phyloP scores from a whole-genome alignment of 2,888 invertebrate species.

The Amiota mariae region DNA sequence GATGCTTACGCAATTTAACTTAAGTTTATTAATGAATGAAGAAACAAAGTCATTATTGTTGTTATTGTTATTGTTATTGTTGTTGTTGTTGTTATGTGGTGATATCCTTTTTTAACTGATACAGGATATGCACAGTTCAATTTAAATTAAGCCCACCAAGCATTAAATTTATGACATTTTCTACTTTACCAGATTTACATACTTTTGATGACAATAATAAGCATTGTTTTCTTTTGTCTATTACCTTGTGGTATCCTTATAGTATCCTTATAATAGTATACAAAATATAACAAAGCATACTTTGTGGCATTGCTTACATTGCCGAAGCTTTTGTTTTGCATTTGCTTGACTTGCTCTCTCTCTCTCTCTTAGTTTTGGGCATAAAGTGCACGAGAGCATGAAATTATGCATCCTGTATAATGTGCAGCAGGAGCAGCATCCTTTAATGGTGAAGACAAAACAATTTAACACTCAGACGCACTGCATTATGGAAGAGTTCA shows the following conservation, averaged over 20 bases:
- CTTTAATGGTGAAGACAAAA: slow-evolving; percentile 53
- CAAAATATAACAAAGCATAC: slow-evolving; percentile 45
- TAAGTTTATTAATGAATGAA: slow-evolving; percentile 3
- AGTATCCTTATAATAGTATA: no score
- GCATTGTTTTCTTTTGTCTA: not conserved
- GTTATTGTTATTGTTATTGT: no score
- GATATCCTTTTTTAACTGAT: no score
- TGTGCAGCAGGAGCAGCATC: slow-evolving; percentile 56
- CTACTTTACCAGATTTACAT: not conserved
- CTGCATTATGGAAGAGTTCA: not conserved
- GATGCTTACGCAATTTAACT: slow-evolving; percentile 9
- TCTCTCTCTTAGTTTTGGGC: not conserved
- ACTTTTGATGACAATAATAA: not conserved
- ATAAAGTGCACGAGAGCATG: slow-evolving; percentile 56
- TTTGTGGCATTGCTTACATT: slow-evolving; percentile 33
- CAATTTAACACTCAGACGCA: slow-evolving; percentile 58
- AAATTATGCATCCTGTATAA: slow-evolving; percentile 59
- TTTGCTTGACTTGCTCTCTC: not conserved
- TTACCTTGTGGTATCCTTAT: not conserved
- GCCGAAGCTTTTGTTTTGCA: slow-evolving; percentile 47
- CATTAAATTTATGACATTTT: not conserved
- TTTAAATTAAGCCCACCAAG: no score
- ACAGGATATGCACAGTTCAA: no score
- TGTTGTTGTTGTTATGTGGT: no score
- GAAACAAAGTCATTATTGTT: no score